Evolutionary conservation across 2,797 vertebrate genomes (phyloP), one percentile per base, ranked within the genome.

Genomic region (Premnoplex brunnescens): DNA sequence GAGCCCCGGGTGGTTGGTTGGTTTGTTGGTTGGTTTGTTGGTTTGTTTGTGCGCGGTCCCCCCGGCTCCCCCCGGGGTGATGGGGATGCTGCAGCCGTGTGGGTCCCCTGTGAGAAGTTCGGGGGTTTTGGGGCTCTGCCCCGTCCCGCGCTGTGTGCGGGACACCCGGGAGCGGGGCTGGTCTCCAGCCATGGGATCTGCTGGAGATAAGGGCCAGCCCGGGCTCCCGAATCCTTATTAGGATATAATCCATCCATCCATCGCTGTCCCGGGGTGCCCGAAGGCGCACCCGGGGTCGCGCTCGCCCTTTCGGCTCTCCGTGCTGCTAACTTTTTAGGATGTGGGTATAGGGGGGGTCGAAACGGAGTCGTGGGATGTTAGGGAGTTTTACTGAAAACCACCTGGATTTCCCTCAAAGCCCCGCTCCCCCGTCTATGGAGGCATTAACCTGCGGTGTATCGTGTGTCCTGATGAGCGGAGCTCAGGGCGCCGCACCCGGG

Each of bases 181-280:
- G 4, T 11, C 4, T 18, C 8, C 8, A 3, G 1, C 1, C 54
- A 5, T 46, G 62, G 55, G 66, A 48, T 78, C 30, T 4, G 43
- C 67, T 12, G 63, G 30, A 28, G 59, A 18, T 91, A 71, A 34
- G 14, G 41, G 51, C 20, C n/a, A 1, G 56, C 60, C 2, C 3
- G 20, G 52, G 60, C 28, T 89, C 63, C 92, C 30, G 19, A 28
- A 51, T 59, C 93, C 85, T 89, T 94, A 74, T 88, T 88, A 80
- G 90, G 88, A 14, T 60, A 91, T 63, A 8, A 43, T n/a, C 68
- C 39, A 1, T 73, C 59, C 27, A 4, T 76, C 78, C 21, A 11
- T 51, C 62, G 62, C 10, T 30, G 51, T 19, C 23, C 13, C 9
- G 74, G 23, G 5, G 48, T 58, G 34, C 37, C 2, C 59, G 10